Evolutionary conservation across 2,797 vertebrate genomes (phyloP).

Genomic region (Anniella stebbinsi): DNA sequence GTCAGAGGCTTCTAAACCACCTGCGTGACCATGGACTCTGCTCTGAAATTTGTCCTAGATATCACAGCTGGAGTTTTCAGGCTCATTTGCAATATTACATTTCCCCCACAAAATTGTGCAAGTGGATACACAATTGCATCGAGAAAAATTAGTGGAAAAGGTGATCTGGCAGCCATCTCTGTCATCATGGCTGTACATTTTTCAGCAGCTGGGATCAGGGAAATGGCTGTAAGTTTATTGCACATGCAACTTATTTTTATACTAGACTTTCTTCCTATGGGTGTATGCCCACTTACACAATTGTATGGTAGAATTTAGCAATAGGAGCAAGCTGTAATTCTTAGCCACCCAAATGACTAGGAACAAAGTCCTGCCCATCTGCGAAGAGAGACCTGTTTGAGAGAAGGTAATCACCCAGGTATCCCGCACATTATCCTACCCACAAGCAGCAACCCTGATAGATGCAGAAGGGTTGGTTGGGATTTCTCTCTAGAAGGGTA

Average conservation of each 20-base stretch:
- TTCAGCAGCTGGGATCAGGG: background rate
- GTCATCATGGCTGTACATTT: background rate
- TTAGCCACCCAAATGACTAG: background rate
- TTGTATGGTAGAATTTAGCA: background rate
- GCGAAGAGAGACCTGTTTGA: background rate
- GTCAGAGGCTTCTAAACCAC: background rate
- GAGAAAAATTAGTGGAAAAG: background rate
- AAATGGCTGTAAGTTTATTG: background rate
- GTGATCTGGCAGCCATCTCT: background rate
- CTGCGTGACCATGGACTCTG: background rate
- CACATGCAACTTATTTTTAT: background rate
- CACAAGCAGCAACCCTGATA: background rate
- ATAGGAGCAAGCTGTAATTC: background rate
- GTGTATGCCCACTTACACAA: background rate
- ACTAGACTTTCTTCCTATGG: background rate
- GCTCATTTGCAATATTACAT: background rate
- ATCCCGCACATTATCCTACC: background rate
- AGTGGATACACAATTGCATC: background rate
- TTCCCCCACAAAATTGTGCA: background rate
- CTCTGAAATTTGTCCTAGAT: fast-evolving
- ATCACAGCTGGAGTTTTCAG: background rate
- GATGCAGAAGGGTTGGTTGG: background rate
- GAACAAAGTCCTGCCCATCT: background rate
- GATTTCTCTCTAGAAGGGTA: background rate
- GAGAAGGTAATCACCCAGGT: background rate